These are phyloP conservation scores for Tridacna gigas DNA, from an alignment of 2,888 invertebrate species.

Conservation along the genomic window DNA sequence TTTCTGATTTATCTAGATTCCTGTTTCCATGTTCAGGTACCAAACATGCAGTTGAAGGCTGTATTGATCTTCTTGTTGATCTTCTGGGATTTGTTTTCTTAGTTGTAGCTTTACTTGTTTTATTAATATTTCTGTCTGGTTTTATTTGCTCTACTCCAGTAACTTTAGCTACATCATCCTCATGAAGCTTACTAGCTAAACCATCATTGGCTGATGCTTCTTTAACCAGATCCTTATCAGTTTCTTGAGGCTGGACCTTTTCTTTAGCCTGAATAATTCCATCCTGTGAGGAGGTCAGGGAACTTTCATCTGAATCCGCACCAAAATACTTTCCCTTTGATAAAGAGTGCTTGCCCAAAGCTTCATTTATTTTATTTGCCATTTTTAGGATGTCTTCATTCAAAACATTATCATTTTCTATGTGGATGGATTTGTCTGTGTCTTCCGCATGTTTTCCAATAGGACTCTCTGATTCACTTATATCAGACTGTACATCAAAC, in stretches of 20 bases:
- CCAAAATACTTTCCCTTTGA: conserved; percentile 36
- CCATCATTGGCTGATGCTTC: background rate
- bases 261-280: background rate
- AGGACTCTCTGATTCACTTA: background rate
- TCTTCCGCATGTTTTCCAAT: background rate
- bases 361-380: conserved; percentile 51
- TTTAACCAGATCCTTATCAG: background rate
- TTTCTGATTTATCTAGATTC: too few species aligned
- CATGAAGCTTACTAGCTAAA: background rate
- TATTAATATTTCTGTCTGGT: background rate
- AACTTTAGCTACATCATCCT: background rate
- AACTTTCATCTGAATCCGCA: conserved; percentile 46
- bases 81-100: conserved; percentile 13
- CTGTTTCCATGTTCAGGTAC: too few species aligned
- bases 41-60: background rate
- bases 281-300: conserved; percentile 43
- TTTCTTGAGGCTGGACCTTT: background rate
- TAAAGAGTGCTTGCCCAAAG: conserved; percentile 26
- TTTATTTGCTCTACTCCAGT: background rate
- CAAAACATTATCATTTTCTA: conserved; percentile 9
- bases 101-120: background rate
- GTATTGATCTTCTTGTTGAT: conserved; percentile 11
- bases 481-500: conserved; percentile 42
- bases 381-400: conserved; percentile 53
- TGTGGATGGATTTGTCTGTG: background rate